Evolutionary conservation across 35 echinoderm and acorn worm genomes (phyloP).

Genomic region (Apostichopus californicus): DNA sequence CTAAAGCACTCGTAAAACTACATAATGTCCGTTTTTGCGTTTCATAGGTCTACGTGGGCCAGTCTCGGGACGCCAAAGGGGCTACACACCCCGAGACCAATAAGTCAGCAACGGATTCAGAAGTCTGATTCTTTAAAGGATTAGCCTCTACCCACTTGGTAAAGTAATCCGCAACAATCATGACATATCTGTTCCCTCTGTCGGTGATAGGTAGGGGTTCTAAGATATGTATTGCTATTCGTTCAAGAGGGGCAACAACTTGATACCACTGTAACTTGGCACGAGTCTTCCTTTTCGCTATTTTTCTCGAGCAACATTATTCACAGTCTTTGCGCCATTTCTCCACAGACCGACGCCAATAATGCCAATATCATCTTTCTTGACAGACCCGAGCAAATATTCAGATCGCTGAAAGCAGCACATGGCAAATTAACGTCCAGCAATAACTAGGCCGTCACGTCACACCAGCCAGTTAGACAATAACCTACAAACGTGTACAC

Average conservation of each 20-base stretch:
- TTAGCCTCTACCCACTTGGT: too few relatives aligned
- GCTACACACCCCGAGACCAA: too few relatives aligned
- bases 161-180: too few relatives aligned
- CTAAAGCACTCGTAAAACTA: too few relatives aligned
- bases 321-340: background rate
- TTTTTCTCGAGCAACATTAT: conserved; percentile 33
- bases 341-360: background rate
- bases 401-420: background rate
- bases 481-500: background rate
- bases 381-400: too few relatives aligned
- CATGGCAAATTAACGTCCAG: background rate
- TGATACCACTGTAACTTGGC: background rate
- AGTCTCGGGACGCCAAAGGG: too few relatives aligned
- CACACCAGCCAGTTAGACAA: background rate
- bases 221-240: conserved; percentile 47
- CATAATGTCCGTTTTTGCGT: too few relatives aligned
- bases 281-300: background rate
- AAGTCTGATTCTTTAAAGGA: too few relatives aligned
- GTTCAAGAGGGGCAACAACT: conserved; percentile 51
- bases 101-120: too few relatives aligned
- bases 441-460: background rate
- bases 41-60: too few relatives aligned
- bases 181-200: conserved; percentile 54
- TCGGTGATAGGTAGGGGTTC: conserved; percentile 60
- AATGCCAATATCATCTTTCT: too few relatives aligned